Conservation (phyloP, 2,113 vertebrate genomes). For the Ciconia maguari region DNA sequence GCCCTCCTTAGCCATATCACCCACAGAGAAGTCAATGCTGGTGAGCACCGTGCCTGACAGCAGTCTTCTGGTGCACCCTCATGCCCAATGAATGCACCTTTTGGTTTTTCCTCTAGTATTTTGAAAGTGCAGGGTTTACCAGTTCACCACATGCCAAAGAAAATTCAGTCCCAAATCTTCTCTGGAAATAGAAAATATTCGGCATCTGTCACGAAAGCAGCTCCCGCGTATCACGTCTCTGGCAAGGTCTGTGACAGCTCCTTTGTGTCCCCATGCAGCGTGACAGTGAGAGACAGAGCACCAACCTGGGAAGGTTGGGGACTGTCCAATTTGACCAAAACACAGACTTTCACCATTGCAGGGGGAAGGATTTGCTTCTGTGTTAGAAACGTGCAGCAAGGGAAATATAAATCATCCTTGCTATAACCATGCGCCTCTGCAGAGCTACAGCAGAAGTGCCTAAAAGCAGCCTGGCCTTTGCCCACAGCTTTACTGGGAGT, state of each 20-base stretch:
- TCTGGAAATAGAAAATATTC: not conserved
- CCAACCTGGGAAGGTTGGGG: not conserved
- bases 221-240: not conserved
- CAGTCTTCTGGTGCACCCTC: not conserved
- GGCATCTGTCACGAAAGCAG: not conserved
- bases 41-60: not conserved
- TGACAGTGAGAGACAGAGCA: not conserved
- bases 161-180: not conserved
- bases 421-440: not conserved
- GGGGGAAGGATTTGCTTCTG: not conserved
- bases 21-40: not conserved
- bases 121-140: not conserved
- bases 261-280: rapidly evolving
- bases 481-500: not conserved
- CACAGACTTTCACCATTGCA: not conserved
- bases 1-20: not conserved
- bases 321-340: not conserved
- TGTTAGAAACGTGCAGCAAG: not conserved
- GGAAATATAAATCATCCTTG: not conserved
- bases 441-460: not conserved
- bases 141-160: not conserved
- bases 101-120: not conserved
- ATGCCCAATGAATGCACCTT: not conserved
- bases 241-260: not conserved
- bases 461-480: not conserved